Conservation (phyloP, 2,797 vertebrate species). For the Labeo calbasu region DNA sequence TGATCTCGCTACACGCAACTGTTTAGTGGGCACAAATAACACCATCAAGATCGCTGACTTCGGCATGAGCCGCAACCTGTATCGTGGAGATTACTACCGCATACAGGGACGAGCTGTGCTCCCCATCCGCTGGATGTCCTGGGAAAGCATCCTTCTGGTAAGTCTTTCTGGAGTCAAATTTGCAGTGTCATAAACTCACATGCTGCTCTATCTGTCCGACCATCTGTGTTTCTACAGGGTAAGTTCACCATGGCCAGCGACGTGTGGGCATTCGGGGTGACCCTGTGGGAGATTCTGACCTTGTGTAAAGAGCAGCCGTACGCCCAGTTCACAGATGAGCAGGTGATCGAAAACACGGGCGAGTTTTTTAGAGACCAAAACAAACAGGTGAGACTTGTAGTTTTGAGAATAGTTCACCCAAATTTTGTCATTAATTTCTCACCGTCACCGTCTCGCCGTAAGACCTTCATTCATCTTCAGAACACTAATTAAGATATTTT, state of each 20-base stretch:
- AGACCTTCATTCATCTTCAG: too few species aligned
- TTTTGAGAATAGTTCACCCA: too few species aligned
- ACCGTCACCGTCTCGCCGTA: too few species aligned
- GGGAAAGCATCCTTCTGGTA: constrained; percentile 97
- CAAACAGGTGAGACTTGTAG: constrained; percentile 83
- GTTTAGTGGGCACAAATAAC: constrained; percentile 91
- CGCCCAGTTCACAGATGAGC: constrained; percentile 92
- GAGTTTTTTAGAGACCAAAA: constrained; percentile 97
- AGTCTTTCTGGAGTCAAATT: neutral
- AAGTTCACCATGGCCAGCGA: constrained; percentile 98
- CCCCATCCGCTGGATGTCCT: constrained; percentile 99
- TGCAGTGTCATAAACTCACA: neutral
- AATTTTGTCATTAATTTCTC: too few species aligned
- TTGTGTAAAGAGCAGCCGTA: constrained; percentile 95
- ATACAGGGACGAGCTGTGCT: constrained; percentile 96
- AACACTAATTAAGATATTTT: too few species aligned
- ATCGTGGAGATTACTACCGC: constrained; percentile 95
- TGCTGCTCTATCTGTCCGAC: neutral
- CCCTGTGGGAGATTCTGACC: constrained; percentile 93
- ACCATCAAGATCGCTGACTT: constrained; percentile 98
- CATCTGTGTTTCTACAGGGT: constrained; percentile 77
- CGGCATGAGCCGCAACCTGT: constrained; percentile 97
- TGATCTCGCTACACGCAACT: constrained; percentile 95
- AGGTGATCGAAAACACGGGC: constrained; percentile 97
- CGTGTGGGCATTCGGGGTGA: constrained; percentile 95